These are phyloP conservation scores for Triplophysa siluroides DNA, from an alignment of 2,113 vertebrate genomes.

Conservation along the genomic window DNA sequence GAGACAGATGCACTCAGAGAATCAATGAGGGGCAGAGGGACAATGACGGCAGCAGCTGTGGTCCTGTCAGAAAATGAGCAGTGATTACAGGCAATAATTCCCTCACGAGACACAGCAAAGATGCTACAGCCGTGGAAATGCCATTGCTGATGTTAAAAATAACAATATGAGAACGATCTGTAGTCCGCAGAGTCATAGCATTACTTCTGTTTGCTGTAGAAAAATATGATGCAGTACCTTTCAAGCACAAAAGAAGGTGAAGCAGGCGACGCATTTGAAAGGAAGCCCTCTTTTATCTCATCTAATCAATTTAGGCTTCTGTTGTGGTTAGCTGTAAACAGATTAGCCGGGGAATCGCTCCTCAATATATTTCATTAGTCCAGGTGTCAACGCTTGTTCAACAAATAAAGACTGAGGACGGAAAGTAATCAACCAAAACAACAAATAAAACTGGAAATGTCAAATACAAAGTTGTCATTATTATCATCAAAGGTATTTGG, in stretches of 20 bases:
- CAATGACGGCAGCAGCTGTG: constrained; percentile 34
- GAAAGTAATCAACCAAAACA: neutral
- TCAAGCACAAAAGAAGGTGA: neutral
- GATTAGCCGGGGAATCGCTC: neutral
- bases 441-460: neutral
- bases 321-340: neutral
- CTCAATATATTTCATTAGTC: neutral
- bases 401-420: neutral
- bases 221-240: neutral
- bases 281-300: neutral
- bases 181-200: neutral
- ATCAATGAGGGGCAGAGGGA: constrained; percentile 36
- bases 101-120: constrained; percentile 21
- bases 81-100: constrained; percentile 40
- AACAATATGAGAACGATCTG: neutral
- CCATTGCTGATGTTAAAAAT: constrained; percentile 24
- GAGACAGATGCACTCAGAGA: constrained; percentile 42
- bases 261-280: neutral
- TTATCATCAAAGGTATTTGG: neutral
- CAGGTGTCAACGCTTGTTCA: neutral
- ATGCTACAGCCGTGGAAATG: constrained; percentile 25
- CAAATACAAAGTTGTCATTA: neutral
- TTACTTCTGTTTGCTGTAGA: neutral
- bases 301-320: neutral
- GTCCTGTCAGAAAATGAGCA: constrained; percentile 41